Evolutionary conservation across 2,888 invertebrate genomes (phyloP), one percentile per base, ranked within the genome.

Genomic region (Lepidonotus clava): DNA sequence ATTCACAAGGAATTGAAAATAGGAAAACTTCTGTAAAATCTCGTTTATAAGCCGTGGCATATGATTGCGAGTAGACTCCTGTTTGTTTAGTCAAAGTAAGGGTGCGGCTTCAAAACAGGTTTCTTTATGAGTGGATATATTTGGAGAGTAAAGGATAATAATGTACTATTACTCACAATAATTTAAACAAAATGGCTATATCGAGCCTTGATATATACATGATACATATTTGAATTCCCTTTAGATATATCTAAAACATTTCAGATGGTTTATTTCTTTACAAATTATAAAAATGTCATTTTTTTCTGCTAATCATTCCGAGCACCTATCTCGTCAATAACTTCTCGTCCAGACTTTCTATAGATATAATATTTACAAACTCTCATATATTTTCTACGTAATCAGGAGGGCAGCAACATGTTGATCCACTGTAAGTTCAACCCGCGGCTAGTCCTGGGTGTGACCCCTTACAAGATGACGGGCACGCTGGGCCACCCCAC

Each of bases 371-470:
- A 46, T 11, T 46, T 11, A 11, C 8, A 18, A 11, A 18, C 46
- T 18, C 18, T 46, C 46, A 11, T 46, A 18, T 46, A 8, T 46
- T 18, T 46, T 38, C 71, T 32, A 34, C 14, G 14, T 38, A 80
- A 89, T n/a, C 90, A 94, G 93, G 88, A 89, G 86, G 93, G 94
- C 5, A 90, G 91, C 88, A 2, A 1, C 21, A 40, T 76, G 38
- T 46, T 34, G 41, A 92, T 94, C 77, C 91, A 91, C 90, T 90
- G 90, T 84, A 93, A 93, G 89, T 90, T 91, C n/a, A 90, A 93
- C 89, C 93, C 93, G 24, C 91, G 92, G 87, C 89, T 94, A 76
- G 93, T 93, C 77, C 90, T 94, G 83, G 91, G 90, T 21, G 92
- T 92, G 46, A 89, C 90, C 0, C 92, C 92, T 51, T 88, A 86